phyloP scores from a whole-genome alignment of 2,113 vertebrate species.

The Gymnobelideus leadbeateri region DNA sequence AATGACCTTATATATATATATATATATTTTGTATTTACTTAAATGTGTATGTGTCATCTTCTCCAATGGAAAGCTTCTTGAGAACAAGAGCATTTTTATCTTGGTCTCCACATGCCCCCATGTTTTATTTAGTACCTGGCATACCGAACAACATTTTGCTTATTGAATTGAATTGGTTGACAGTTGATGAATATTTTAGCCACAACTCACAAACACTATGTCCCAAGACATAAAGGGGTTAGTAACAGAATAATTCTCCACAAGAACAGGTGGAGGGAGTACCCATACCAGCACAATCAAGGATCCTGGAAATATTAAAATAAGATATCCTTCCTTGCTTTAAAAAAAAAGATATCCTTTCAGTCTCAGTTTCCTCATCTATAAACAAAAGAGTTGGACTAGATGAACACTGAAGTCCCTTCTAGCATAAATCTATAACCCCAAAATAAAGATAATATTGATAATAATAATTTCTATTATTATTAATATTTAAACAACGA shows the following conservation, averaged over 20 bases:
- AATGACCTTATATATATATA: too few species aligned
- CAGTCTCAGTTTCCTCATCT: neutral
- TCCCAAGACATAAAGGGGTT: neutral
- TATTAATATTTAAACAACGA: neutral
- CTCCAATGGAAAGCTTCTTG: too few species aligned
- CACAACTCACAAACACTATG: neutral
- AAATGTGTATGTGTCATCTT: too few species aligned
- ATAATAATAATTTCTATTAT: neutral
- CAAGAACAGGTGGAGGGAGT: neutral
- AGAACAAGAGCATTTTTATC: too few species aligned
- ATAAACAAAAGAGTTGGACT: neutral
- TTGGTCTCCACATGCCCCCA: too few species aligned
- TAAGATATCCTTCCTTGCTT: neutral
- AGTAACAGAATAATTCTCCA: neutral
- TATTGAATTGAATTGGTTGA: neutral
- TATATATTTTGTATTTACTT: too few species aligned
- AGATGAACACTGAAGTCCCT: neutral
- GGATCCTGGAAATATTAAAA: neutral
- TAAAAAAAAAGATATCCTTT: neutral
- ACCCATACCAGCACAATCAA: neutral
- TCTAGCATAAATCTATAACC: neutral
- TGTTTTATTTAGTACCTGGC: neutral
- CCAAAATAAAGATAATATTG: neutral
- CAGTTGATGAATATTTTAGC: neutral
- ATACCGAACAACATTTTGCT: neutral